phyloP scores from a whole-genome alignment of 2,797 vertebrate genomes.

The Oryzias sinensis region DNA sequence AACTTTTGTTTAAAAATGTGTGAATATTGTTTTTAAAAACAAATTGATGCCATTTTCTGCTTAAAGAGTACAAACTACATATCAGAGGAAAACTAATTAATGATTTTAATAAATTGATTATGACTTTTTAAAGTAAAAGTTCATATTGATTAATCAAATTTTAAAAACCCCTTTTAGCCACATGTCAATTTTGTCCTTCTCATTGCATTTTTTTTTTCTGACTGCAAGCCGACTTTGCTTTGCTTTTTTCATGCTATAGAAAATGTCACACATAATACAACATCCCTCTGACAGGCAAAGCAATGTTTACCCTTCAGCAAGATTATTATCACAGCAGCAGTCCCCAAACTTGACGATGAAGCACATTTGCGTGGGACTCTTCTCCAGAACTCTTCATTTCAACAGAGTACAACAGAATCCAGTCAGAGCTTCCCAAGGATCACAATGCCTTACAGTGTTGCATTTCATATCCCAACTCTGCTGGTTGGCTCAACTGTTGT shows the following conservation, averaged over 20 bases:
- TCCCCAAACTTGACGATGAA: constrained; percentile 55
- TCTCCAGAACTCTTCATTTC: constrained; percentile 29
- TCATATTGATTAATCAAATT: background rate
- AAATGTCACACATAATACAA: constrained; percentile 37
- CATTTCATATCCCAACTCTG: too few species aligned
- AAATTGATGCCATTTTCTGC: too few species aligned
- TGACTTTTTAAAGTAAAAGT: too few species aligned
- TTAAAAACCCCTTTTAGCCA: background rate
- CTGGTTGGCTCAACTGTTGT: too few species aligned
- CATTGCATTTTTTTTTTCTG: background rate
- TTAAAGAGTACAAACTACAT: too few species aligned
- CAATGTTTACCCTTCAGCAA: constrained; percentile 45
- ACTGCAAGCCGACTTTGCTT: constrained; percentile 3
- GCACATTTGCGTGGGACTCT: constrained; percentile 53
- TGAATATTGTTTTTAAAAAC: too few species aligned
- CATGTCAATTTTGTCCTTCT: background rate
- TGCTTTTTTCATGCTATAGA: constrained; percentile 34
- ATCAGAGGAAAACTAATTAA: too few species aligned
- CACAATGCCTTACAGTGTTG: too few species aligned
- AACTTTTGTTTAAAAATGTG: too few species aligned
- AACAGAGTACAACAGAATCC: constrained; percentile 19
- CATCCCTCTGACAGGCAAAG: constrained; percentile 47
- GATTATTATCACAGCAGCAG: constrained; percentile 52
- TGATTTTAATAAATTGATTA: too few species aligned
- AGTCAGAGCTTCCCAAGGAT: constrained; percentile 8